These are phyloP conservation scores for Oncopeltus fasciatus DNA, from an alignment of 1,140 invertebrate species.

Conservation along the genomic window DNA sequence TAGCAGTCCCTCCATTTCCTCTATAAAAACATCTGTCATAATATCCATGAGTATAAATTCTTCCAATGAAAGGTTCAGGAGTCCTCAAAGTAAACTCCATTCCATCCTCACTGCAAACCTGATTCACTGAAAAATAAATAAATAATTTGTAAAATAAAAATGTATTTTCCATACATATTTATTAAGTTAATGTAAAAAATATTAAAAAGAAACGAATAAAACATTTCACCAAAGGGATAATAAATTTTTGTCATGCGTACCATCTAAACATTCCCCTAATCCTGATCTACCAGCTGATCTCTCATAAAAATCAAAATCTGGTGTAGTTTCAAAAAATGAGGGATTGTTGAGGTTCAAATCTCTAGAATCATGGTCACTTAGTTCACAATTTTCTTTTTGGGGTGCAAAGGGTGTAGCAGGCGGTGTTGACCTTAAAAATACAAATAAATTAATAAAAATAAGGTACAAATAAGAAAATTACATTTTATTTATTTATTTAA, in stretches of 20 bases:
- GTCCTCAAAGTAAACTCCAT: constrained; percentile 84
- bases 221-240: no score
- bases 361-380: constrained; percentile 70
- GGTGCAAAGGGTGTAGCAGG: constrained; percentile 42
- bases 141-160: no score
- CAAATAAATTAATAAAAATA: no score
- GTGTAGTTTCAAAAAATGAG: constrained; percentile 63
- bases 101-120: constrained; percentile 81
- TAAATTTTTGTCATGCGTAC: no score
- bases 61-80: constrained; percentile 71
- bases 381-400: constrained; percentile 71
- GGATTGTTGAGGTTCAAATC: constrained; percentile 73
- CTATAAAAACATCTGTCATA: constrained; percentile 83
- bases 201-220: no score
- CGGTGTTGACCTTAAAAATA: constrained; percentile 34
- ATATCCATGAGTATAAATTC: constrained; percentile 83
- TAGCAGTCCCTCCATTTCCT: constrained; percentile 69
- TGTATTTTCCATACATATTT: no score
- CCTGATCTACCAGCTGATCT: constrained; percentile 51
- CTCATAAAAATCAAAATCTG: constrained; percentile 79
- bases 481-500: no score
- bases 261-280: constrained; percentile 66
- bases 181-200: no score
- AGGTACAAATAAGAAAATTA: no score
- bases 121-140: constrained; percentile 53